Conservation (phyloP, 2,797 vertebrate species). For the Pangasius krempfi region DNA sequence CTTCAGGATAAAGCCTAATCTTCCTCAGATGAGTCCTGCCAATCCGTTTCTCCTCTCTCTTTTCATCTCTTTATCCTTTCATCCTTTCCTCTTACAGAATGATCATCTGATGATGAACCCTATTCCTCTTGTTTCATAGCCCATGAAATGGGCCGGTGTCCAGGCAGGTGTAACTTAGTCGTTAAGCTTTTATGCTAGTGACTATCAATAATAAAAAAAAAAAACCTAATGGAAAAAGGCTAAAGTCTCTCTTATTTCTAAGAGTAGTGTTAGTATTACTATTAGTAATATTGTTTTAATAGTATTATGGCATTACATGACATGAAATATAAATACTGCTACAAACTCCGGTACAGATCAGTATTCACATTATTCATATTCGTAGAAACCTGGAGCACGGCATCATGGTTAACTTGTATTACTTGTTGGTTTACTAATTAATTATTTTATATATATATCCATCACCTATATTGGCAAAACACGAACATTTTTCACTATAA, state of each 20-base stretch:
- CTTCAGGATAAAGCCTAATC: constrained; percentile 14
- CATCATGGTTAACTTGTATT: neutral
- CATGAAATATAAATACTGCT: neutral
- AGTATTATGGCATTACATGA: constrained; percentile 40
- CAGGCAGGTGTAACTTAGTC: constrained; percentile 29
- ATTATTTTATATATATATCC: neutral
- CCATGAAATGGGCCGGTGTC: constrained; percentile 73
- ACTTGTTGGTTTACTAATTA: neutral
- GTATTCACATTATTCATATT: neutral
- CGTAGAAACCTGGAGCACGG: neutral
- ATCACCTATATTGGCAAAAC: neutral
- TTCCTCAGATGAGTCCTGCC: neutral
- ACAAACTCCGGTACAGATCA: neutral
- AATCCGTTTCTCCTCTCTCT: neutral
- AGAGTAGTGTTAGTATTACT: neutral
- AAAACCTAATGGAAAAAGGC: no score
- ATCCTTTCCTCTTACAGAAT: constrained; percentile 19
- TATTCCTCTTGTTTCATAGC: constrained; percentile 72
- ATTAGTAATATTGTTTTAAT: neutral
- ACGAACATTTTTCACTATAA: neutral
- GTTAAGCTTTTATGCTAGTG: neutral
- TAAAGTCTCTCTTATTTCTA: neutral
- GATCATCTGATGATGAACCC: constrained; percentile 75
- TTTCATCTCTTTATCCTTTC: constrained; percentile 11
- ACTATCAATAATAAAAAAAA: neutral